Evolutionary conservation across 2,888 invertebrate genomes (phyloP).

Genomic region (Drosophila subquinaria): DNA sequence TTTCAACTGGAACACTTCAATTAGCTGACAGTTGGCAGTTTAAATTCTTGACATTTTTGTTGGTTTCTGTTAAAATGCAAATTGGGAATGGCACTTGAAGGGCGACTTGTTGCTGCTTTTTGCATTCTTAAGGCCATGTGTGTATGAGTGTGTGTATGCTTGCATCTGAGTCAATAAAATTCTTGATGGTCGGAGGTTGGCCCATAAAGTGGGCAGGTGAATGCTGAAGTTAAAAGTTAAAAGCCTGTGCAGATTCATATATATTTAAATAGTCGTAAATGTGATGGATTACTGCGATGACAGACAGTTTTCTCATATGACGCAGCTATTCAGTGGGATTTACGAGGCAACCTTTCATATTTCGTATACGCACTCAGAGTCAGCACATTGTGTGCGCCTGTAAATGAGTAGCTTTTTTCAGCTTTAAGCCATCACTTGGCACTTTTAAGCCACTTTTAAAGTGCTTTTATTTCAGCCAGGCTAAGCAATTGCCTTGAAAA

Average conservation of each 20-base stretch:
- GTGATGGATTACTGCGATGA: slow-evolving; percentile 69
- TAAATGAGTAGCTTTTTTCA: slow-evolving; percentile 32
- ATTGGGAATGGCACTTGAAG: slow-evolving; percentile 12
- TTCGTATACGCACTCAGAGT: slow-evolving; percentile 24
- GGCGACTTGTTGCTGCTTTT: slow-evolving; percentile 49
- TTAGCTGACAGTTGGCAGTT: slow-evolving; percentile 13
- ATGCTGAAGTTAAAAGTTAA: slow-evolving; percentile 37
- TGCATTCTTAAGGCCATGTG: slow-evolving; percentile 11
- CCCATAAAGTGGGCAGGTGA: slow-evolving; percentile 38
- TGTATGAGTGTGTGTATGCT: not conserved
- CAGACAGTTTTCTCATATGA: slow-evolving; percentile 45
- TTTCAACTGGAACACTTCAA: slow-evolving; percentile 12
- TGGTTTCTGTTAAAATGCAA: slow-evolving; percentile 18
- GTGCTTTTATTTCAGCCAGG: slow-evolving; percentile 13
- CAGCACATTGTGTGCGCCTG: slow-evolving; percentile 8
- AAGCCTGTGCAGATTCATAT: slow-evolving; percentile 59
- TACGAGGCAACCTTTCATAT: slow-evolving; percentile 42
- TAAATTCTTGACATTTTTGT: slow-evolving; percentile 11
- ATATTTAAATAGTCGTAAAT: slow-evolving; percentile 70
- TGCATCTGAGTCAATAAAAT: slow-evolving; percentile 35
- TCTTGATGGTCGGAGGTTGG: slow-evolving; percentile 42
- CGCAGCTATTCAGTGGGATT: slow-evolving; percentile 31
- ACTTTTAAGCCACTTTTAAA: slow-evolving; percentile 35
- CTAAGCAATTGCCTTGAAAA: slow-evolving; percentile 26
- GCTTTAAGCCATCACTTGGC: slow-evolving; percentile 23